phyloP scores from a whole-genome alignment of 2,797 vertebrate species.

The Diglossa cyanea region DNA sequence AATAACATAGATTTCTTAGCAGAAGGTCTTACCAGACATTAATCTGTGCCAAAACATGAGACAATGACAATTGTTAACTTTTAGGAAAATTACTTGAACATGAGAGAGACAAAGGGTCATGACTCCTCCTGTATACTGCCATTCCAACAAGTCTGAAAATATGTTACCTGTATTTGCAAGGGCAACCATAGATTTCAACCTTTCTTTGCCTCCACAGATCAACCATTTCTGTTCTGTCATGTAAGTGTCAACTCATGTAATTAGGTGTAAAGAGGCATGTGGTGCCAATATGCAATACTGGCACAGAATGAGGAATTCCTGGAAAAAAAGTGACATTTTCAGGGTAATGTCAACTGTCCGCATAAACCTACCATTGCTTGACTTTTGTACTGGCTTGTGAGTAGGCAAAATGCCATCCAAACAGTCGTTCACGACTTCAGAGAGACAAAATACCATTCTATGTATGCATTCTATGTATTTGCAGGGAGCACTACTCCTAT shows the following conservation, averaged over 20 bases:
- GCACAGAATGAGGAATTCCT: not conserved
- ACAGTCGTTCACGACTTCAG: slow-evolving; percentile 13
- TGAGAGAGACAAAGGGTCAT: not conserved
- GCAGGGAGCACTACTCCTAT: not conserved
- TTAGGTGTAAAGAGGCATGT: slow-evolving; percentile 43
- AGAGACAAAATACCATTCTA: slow-evolving; percentile 32
- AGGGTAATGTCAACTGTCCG: not conserved
- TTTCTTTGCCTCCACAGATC: not conserved
- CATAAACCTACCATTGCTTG: slow-evolving; percentile 3
- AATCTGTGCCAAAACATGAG: not conserved
- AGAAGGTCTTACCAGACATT: not conserved
- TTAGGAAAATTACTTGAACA: not conserved
- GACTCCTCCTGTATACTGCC: not conserved
- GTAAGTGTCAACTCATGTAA: slow-evolving; percentile 28
- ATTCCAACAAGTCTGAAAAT: not conserved
- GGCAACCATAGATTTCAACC: not conserved
- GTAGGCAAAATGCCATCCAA: slow-evolving; percentile 55
- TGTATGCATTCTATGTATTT: not conserved
- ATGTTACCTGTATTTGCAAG: not conserved
- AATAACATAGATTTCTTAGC: not conserved
- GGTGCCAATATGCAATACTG: slow-evolving; percentile 9
- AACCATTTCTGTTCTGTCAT: not conserved
- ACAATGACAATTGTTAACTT: not conserved
- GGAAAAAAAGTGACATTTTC: not conserved
- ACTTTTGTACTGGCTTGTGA: slow-evolving; percentile 10